Evolutionary conservation across 2,888 invertebrate species (phyloP), one percentile per base, ranked within the genome.

Genomic region (Empis livida): DNA sequence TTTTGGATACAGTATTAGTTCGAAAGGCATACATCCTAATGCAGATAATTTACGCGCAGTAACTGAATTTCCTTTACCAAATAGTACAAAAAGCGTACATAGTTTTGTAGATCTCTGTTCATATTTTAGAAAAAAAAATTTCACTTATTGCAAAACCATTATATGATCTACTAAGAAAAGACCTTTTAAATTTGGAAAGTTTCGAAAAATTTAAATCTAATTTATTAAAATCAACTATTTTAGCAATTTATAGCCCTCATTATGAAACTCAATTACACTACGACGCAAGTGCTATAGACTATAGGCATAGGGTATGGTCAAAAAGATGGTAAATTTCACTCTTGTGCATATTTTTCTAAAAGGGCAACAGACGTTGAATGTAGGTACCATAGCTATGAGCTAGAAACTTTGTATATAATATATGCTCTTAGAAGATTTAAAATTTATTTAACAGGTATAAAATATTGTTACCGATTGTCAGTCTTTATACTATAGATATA

Each of bases 221-320:
- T 40, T 43, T 53, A 39, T 20, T 51, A 17, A 42, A 44, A n/a
- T 44, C 53, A 32, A 57, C 56, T 15, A 51, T 61, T 23, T 49
- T 67, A 15, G 53, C 57, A 5, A 49, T 65, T 9, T 64, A 52
- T 51, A 49, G 50, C n/a, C 57, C 60, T 8, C 30, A 44, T 15
- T 20, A 41, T 35, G 53, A 55, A 46, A 62, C 60, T 11, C 56
- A 62, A 49, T 45, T 61, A 17, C 59, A 61, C 51, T 57, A 55
- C 14, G 61, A 62, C 51, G 61, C 58, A 1, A 57, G 57, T 44
- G 20, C 50, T 1, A n/a, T n/a, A n/a, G n/a, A n/a, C n/a, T n/a
- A n/a, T n/a, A n/a, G n/a, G n/a, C n/a, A n/a, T n/a, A n/a, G n/a
- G n/a, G n/a, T n/a, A n/a, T n/a, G n/a, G 39, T 41, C 50, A 52